A percentile compares a stretch with the other conserved stretches of the same genome.
Evolutionary conservation across 2,888 invertebrate genomes (phyloP).

Genomic region (Pardosa pseudoannulata): DNA sequence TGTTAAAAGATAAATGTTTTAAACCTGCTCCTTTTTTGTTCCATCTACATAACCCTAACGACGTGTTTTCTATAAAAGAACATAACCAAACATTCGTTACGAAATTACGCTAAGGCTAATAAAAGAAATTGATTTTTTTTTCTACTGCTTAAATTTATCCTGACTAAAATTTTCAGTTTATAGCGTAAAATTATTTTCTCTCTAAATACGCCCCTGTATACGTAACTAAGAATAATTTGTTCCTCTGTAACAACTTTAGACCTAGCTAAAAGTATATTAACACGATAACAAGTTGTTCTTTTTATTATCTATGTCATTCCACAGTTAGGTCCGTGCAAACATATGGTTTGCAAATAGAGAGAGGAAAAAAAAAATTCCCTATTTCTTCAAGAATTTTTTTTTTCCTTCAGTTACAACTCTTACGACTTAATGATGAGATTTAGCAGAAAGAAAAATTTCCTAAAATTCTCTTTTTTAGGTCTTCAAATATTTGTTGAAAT

Average conservation of each 20-base stretch:
- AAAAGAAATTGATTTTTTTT: too few species aligned
- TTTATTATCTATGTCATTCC: not conserved
- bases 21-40: too few species aligned
- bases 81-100: too few species aligned
- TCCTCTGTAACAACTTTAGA: not conserved
- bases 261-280: not conserved
- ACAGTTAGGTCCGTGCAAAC: constrained; percentile 31
- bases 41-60: too few species aligned
- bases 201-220: too few species aligned
- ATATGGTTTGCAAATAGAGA: constrained; percentile 36
- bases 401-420: constrained; percentile 16
- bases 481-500: constrained; percentile 67
- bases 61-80: too few species aligned
- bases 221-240: not conserved
- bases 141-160: too few species aligned
- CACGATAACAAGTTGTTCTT: not conserved
- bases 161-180: not conserved
- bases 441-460: constrained; percentile 25
- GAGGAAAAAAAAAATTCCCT: constrained; percentile 9
- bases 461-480: constrained; percentile 38
- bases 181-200: not conserved
- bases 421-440: constrained; percentile 4
- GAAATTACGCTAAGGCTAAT: too few species aligned
- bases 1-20: too few species aligned
- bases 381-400: not conserved